Base-by-base conservation (phyloP, 1,140 invertebrate species). In the Eumaeus atala region DNA sequence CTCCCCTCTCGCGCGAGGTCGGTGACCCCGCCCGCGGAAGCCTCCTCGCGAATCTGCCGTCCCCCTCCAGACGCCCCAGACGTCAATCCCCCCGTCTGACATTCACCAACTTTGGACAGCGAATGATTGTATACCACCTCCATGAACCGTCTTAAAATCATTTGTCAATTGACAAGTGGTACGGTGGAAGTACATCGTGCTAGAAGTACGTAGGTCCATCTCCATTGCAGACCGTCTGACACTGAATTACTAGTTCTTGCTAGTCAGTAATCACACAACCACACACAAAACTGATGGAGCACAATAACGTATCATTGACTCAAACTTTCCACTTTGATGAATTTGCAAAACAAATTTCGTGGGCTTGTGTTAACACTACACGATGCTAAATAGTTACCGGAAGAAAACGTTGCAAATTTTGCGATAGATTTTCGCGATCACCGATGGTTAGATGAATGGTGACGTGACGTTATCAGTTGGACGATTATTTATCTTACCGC, bases 31-130 rank as follows among this genome's bases (percentile, higher is more conserved):
- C 73, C 72, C 66, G 74, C 74, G 82, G 77, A 82, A 82, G 77
- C 80, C 82, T 77, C 74, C 74, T 74, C 72, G 75, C 82, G 74
- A 83, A 81, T 77, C 74, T 68, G 66, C 55, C 70, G 60, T 70
- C 68, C 21, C 66, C 61, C 63, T 48, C 48, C 58, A 58, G 51
- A 51, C 40, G 54, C 65, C 51, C 61, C 53, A 52, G 56, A 17
- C 48, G 56, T 47, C 57, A 18, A 52, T 42, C 50, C 50, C 54
- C 51, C 52, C 48, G 18, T 38, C 64, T 70, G 61, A 74, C 70
- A 73, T 73, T 73, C 72, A 77, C 70, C 67, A 68, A 69, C 44
- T 70, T 70, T 51, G 57, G 54, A 51, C 61, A 60, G 48, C 69
- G 67, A 62, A 65, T 63, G 66, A 66, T 61, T 54, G 44, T 49